Base-by-base conservation (phyloP, 2,888 invertebrate genomes). In the Erebia aethiops region DNA sequence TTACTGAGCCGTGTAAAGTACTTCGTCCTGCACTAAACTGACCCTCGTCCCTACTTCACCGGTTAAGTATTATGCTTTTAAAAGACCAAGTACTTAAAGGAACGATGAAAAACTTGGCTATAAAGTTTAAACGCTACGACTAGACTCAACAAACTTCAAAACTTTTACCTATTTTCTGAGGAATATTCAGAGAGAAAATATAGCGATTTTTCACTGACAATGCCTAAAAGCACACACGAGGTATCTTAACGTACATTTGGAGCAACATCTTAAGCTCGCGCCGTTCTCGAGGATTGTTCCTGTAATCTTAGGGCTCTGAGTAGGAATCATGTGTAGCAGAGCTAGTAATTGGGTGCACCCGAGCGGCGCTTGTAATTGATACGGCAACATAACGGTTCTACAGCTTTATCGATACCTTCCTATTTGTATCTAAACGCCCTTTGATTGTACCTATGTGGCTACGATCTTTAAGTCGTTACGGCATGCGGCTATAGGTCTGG, bases 311-410 rank as follows among this genome's bases (percentile, higher is more conserved):
- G 78, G 76, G 78, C 80, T 86, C 86, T 87, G 87, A 86, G 87
- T 87, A 89, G 85, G 87, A 87, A 89, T 87, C 86, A 91, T 89
- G 89, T 89, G 89, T 89, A 90, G 84, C 84, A 86, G 85, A 87
- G 86, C 86, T 84, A 85, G 88, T 92, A 90, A 92, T 91, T 90
- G 91, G 89, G 89, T 87, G 89, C 90, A 91, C 82, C 87, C 84
- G 87, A 90, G 87, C 90, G 87, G 82, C 82, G 83, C 84, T 85
- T 82, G 91, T 92, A 92, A 92, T 92, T 92, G 91, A 92, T 91
- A 91, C 83, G 84, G 86, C 84, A 83, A 84, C 81, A 82, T 92
- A 92, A 91, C 92, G 92, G 92, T 91, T 87, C 84, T 87, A 78
- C 77, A 83, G 83, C 83, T 80, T 79, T 78, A 80, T 54, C 54